Conservation (phyloP, 2,797 vertebrate genomes). For the Acomys russatus region DNA sequence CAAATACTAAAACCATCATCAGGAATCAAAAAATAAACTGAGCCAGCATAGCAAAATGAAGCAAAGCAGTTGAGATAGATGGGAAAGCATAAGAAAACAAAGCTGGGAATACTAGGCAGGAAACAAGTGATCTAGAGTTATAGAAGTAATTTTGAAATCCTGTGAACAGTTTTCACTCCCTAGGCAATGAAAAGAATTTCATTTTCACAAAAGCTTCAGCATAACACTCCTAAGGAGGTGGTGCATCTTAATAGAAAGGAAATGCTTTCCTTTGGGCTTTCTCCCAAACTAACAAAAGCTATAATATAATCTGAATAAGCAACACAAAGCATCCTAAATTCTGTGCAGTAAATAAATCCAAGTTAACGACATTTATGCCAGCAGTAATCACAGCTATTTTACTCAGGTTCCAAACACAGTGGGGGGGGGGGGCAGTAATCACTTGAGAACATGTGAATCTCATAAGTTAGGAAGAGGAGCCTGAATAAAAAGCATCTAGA, state of each 20-base stretch:
- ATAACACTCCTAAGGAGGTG: constrained; percentile 58
- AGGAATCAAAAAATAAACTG: too few relatives aligned
- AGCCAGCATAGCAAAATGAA: constrained; percentile 55
- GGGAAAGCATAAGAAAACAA: constrained; percentile 36
- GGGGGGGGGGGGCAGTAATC: background rate
- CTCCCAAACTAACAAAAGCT: constrained; percentile 47
- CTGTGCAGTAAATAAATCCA: constrained; percentile 56
- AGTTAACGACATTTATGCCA: constrained; percentile 39
- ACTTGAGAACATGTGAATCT: constrained; percentile 69
- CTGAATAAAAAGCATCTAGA: constrained; percentile 31
- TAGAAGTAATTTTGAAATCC: constrained; percentile 67
- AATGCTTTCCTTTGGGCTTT: constrained; percentile 44
- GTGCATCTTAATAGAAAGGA: constrained; percentile 35
- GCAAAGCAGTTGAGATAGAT: background rate
- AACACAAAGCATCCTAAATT: constrained; percentile 57
- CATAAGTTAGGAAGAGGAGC: background rate
- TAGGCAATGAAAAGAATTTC: constrained; percentile 55
- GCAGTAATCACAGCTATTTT: constrained; percentile 49
- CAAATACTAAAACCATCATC: constrained; percentile 39
- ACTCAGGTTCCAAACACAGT: constrained; percentile 37
- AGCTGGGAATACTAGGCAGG: constrained; percentile 12
- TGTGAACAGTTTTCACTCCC: constrained; percentile 56
- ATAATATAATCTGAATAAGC: constrained; percentile 39
- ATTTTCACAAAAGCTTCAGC: constrained; percentile 65
- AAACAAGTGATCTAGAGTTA: constrained; percentile 52